Conservation (phyloP, 2,113 vertebrate species). For the Nesogale talazaci region DNA sequence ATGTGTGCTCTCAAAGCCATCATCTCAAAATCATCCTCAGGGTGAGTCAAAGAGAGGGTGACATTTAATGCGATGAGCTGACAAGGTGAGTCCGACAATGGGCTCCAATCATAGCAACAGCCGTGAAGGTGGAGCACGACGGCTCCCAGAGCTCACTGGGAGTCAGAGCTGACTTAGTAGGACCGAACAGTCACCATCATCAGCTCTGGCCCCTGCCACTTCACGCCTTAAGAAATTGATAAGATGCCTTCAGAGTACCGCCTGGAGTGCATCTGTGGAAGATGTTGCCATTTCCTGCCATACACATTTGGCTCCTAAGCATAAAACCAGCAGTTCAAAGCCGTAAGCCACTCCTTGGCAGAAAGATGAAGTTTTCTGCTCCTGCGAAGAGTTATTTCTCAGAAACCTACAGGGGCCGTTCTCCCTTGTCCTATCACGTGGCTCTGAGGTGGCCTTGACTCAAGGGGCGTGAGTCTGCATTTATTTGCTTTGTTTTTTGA, state of each 20-base stretch:
- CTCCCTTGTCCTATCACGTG: too few species aligned
- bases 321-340: too few species aligned
- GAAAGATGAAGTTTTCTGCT: too few species aligned
- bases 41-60: background rate
- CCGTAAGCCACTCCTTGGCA: too few species aligned
- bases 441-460: too few species aligned
- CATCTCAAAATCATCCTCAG: background rate
- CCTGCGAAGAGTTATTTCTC: too few species aligned
- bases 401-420: too few species aligned
- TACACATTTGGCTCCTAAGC: too few species aligned
- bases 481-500: background rate
- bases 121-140: background rate
- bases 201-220: background rate
- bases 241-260: background rate
- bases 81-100: background rate
- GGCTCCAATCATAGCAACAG: background rate
- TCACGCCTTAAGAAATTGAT: background rate
- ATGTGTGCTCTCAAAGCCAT: background rate
- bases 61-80: background rate
- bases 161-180: background rate
- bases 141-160: background rate
- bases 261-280: background rate
- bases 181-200: background rate
- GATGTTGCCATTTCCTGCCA: background rate
- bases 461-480: too few species aligned